Evolutionary conservation across 2,113 vertebrate species (phyloP), one percentile per base, ranked within the genome.

Genomic region (Notothenia rossii): DNA sequence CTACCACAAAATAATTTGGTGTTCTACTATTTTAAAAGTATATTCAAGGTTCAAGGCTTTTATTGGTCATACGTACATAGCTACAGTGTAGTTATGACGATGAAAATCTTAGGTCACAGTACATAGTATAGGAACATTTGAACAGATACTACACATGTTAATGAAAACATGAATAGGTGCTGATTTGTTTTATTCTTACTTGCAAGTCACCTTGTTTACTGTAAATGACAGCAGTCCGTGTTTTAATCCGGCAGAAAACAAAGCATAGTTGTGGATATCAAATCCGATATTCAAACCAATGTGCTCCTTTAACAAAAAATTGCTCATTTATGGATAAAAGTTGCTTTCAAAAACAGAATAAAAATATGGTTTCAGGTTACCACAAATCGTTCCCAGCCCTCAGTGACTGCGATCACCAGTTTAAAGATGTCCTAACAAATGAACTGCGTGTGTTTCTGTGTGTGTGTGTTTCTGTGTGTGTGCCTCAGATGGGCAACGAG

Each of bases 401-500:
- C 45, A 17, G 56, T 22, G 15, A 15, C 51, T 50, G 29, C 2
- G 20, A 22, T n/a, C 7, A 4, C 55, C 1, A 11, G 6, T 55
- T 60, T 46, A 2, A 53, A 51, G 6, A 10, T 11, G 10, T 6
- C 40, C 1, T 10, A 50, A 71, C 3, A 1, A 56, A 3, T 36
- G 48, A 54, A 55, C 20, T 0, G 33, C 46, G 0, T 25, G 25
- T 25, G 25, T 22, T 22, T 22, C 22, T 22, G 22, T 25, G 25
- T 25, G 29, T 29, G 36, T 40, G 36, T 40, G 36, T 40, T 5
- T 40, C 67, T 53, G 55, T 20, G 59, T 50, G 25, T 20, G 18
- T 5, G 3, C 1, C 59, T 80, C 92, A 99, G 98, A 97, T 98
- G 88, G 98, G 97, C n/a, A 98, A 97, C 1, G 98, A 99, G 94